Conservation (phyloP, 2,888 invertebrate species). For the Crioceris asparagi region DNA sequence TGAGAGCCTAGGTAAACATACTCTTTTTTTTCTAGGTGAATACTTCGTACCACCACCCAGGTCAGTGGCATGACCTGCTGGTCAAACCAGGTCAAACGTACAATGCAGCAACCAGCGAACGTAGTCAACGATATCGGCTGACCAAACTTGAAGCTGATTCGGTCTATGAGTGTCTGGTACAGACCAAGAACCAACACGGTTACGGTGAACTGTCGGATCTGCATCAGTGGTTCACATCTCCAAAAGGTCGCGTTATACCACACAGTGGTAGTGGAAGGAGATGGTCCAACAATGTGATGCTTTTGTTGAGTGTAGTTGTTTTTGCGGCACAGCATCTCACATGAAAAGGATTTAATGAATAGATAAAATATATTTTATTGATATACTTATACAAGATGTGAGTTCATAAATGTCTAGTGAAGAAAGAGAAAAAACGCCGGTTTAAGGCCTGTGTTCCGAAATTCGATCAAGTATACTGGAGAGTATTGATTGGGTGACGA, state of each 20-base stretch:
- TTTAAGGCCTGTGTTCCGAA: too few relatives aligned
- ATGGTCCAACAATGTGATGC: too few relatives aligned
- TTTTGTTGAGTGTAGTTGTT: too few relatives aligned
- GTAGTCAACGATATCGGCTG: slow-evolving; percentile 39
- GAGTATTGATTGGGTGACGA: too few relatives aligned
- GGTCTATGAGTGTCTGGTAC: slow-evolving; percentile 46
- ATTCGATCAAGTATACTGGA: too few relatives aligned
- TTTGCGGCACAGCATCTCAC: too few relatives aligned
- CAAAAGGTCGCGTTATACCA: slow-evolving; percentile 27
- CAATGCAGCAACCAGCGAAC: slow-evolving; percentile 33
- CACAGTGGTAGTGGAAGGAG: slow-evolving; percentile 15
- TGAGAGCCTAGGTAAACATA: too few relatives aligned
- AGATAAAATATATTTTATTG: too few relatives aligned
- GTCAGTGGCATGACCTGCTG: slow-evolving; percentile 45
- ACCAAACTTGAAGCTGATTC: slow-evolving; percentile 42
- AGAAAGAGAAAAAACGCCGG: too few relatives aligned
- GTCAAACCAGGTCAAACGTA: slow-evolving; percentile 36
- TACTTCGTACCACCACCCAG: slow-evolving; percentile 41
- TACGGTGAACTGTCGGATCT: slow-evolving; percentile 45
- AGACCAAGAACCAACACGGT: slow-evolving; percentile 47
- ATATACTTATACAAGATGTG: too few relatives aligned
- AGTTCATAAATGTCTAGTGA: too few relatives aligned
- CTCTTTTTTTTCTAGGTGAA: slow-evolving; percentile 37
- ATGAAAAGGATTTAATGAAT: too few relatives aligned
- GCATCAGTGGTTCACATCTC: slow-evolving; percentile 44